Evolutionary conservation across 2,797 vertebrate species (phyloP).

Genomic region (Brachymystax lenok): DNA sequence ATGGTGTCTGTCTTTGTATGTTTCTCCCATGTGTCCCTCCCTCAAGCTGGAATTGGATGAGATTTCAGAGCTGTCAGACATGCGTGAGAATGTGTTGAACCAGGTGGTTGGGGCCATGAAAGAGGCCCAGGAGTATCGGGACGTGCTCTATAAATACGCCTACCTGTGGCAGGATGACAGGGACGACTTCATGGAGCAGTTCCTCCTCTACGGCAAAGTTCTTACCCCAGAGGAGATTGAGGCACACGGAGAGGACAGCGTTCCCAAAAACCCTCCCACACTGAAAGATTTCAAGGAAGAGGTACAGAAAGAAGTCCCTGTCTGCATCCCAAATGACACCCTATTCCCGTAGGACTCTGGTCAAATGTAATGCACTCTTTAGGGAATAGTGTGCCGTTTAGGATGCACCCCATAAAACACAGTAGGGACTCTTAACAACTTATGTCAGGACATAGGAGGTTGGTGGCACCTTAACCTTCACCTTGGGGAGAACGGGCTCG

Average conservation of each 20-base stretch:
- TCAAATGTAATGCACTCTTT: not conserved
- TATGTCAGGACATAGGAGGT: not conserved
- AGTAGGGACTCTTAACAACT: not conserved
- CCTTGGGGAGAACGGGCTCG: too few species aligned
- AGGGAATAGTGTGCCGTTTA: not conserved
- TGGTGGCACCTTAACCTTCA: too few species aligned
- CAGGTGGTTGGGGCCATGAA: slow-evolving; percentile 41
- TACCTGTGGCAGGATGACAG: slow-evolving; percentile 76
- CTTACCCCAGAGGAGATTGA: slow-evolving; percentile 70
- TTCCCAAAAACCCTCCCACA: slow-evolving; percentile 65
- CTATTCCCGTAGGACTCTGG: slow-evolving; percentile 15
- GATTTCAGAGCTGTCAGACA: slow-evolving; percentile 50
- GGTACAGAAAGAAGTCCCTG: slow-evolving; percentile 48
- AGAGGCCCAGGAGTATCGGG: slow-evolving; percentile 58
- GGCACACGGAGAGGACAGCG: slow-evolving; percentile 45
- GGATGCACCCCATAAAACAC: not conserved
- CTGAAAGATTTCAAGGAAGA: slow-evolving; percentile 78
- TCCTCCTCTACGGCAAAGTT: slow-evolving; percentile 72
- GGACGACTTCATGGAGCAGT: slow-evolving; percentile 71
- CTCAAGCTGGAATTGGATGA: slow-evolving; percentile 74
- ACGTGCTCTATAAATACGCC: slow-evolving; percentile 70
- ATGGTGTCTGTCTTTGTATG: not conserved
- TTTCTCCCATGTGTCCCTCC: not conserved
- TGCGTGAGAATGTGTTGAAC: slow-evolving; percentile 66
- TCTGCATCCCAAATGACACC: not conserved